Conservation (phyloP, 2,797 vertebrate genomes). For the Enoplosus armatus region DNA sequence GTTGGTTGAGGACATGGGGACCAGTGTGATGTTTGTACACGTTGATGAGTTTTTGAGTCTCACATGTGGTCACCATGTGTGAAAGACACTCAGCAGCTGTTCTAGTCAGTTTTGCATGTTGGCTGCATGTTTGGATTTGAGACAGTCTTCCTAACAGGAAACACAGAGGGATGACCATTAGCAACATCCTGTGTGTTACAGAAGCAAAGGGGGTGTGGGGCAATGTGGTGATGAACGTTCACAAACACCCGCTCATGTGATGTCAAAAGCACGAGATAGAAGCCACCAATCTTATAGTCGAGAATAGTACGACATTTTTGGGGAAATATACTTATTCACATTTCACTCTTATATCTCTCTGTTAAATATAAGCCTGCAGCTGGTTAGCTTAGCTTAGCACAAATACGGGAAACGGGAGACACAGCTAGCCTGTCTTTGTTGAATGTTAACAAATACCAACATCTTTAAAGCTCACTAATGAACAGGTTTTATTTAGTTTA, state of each 20-base stretch:
- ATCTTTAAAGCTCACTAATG: too few relatives aligned
- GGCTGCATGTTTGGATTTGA: constrained; percentile 1
- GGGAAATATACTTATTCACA: background rate
- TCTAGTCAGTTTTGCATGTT: background rate
- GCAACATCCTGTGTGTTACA: background rate
- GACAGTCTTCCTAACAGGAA: constrained; percentile 38
- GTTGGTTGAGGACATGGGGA: background rate
- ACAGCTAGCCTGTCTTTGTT: too few relatives aligned
- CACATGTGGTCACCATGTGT: constrained; percentile 57
- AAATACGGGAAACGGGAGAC: too few relatives aligned
- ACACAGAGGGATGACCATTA: background rate
- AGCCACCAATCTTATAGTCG: background rate
- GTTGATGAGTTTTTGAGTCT: background rate
- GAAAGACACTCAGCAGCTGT: constrained; percentile 31
- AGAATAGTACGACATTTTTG: background rate
- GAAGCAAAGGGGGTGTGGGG: background rate
- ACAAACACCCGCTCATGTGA: background rate
- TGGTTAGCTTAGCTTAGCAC: too few relatives aligned
- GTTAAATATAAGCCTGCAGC: too few relatives aligned
- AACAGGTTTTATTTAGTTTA: too few relatives aligned
- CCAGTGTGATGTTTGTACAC: background rate
- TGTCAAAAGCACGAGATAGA: background rate
- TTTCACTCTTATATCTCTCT: too few relatives aligned
- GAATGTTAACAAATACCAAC: too few relatives aligned
- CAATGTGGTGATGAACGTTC: background rate